Evolutionary conservation across 1,140 invertebrate genomes (phyloP), one percentile per base, ranked within the genome.

Genomic region (Ruditapes philippinarum): DNA sequence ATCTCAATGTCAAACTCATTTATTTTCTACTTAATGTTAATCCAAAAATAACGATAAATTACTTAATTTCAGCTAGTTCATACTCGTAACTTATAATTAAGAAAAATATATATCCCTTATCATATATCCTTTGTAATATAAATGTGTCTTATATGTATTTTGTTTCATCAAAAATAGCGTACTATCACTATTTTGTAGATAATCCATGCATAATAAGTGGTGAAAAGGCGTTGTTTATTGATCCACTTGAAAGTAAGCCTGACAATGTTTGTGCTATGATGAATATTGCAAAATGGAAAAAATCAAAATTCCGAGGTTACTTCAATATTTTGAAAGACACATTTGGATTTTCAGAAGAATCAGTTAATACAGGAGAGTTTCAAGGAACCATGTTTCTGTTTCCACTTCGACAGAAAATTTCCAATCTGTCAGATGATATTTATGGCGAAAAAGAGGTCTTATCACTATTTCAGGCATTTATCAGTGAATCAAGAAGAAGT

Each of bases 361-460:
- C 54, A 40, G n/a, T 87, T 2, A 38, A 65, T 5, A 45, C 51
- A 31, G 92, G 93, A 54, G 54, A 76, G 31, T 94, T 88, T 80
- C 74, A 84, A n/a, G 93, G 93, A 0, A 93, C 94, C 0, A 31
- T 94, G 45, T 94, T 94, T 54, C 91, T 93, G 90, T 92, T 94
- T 79, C 92, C 92, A 5, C 74, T 94, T n/a, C 49, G 93, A 60
- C 62, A 83, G 7, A 49, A 14, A 33, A 2, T 45, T n/a, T 91
- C 84, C 14, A 57, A 62, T 22, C 83, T 93, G 11, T 92, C 91
- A 4, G 70, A 85, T 25, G 85, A 65, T 9, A 25, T 91, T 17
- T 93, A 92, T 86, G 51, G 76, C 11, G 78, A 89, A 57, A 73
- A 85, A 25, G 89, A 92, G 49, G 83, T 94, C 17, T 11, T 38